Base-by-base conservation (phyloP, 2,113 vertebrate species). In the Abramis brama region DNA sequence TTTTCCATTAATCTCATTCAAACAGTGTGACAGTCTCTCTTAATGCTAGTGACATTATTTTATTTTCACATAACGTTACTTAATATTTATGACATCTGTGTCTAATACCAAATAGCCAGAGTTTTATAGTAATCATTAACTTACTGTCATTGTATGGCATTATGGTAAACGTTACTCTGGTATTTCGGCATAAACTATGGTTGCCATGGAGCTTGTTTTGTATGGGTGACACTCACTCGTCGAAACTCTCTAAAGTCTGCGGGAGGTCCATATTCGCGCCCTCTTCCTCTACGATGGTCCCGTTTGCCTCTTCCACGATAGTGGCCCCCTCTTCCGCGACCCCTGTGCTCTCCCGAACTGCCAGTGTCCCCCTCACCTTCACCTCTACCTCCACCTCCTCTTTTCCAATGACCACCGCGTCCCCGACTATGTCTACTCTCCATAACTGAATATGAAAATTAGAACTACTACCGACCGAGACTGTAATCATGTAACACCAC, bases 231-330 rank as follows among this genome's bases (percentile, higher is more conserved):
- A 83, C 85, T 89, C 74, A 91, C 90, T 47, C 70, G 68, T 27
- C 50, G 39, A 52, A 47, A 83, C 66, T 71, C 79, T 23, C 75
- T 47, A 21, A 81, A 50, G 52, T 68, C 82, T 47, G 60, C 60
- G 57, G 78, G 33, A 13, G 50, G 57, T 68, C 57, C 43, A 6
- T 64, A 83, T 36, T 88, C 90, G 8, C 92, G 91, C 57, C 93
- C 94, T 68, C 93, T 93, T 5, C 94, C 94, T 0, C 93, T 92
- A 83, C 93, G 64, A 87, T 93, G 90, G 71, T 95, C 94, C 79
- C 93, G 91, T 82, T 88, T 94, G 0, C 91, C 91, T 23, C 93
- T 90, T 74, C 94, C 91, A 1, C 93, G 93, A 84, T 92, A 78
- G 7, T 92, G 87, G 0, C 91, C 88, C 78, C 93, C 93, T 88